A percentile compares a stretch with the other conserved stretches of the same genome.
phyloP scores from a whole-genome alignment of 1,140 invertebrate species.

The Atta texana region DNA sequence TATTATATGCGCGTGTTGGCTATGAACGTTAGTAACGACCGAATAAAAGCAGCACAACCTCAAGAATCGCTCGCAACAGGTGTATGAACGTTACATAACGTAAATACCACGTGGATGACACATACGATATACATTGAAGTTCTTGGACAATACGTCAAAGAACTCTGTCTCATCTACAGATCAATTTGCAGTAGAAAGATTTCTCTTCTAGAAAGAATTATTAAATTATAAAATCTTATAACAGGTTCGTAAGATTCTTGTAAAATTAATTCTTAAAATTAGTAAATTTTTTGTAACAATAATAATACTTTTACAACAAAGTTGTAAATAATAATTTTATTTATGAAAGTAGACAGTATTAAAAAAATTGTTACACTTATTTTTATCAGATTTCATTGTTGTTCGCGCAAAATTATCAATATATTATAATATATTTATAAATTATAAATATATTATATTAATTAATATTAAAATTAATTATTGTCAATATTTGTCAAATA shows the following conservation, averaged over 20 bases:
- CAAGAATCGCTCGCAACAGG: slow-evolving; percentile 32
- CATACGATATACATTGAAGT: neutral
- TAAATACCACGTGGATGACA: slow-evolving; percentile 9
- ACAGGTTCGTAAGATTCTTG: too few relatives aligned
- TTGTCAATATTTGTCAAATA: neutral
- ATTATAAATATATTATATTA: too few relatives aligned
- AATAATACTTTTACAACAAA: too few relatives aligned
- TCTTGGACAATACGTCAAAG: neutral
- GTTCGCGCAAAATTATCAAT: neutral
- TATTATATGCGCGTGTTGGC: neutral
- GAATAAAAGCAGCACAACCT: slow-evolving; percentile 13
- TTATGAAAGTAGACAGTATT: neutral
- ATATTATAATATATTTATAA: too few relatives aligned
- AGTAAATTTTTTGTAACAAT: neutral
- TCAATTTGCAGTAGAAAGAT: slow-evolving; percentile 8
- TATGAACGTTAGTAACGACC: neutral
- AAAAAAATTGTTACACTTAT: neutral
- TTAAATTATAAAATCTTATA: neutral
- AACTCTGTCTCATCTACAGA: neutral
- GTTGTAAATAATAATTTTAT: neutral
- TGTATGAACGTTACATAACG: slow-evolving; percentile 32
- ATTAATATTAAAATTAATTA: too few relatives aligned
- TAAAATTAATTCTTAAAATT: neutral
- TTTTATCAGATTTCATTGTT: neutral
- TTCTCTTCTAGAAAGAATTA: neutral